These are phyloP conservation scores for Candoia aspera DNA, from an alignment of 2,113 vertebrate genomes.

Conservation along the genomic window DNA sequence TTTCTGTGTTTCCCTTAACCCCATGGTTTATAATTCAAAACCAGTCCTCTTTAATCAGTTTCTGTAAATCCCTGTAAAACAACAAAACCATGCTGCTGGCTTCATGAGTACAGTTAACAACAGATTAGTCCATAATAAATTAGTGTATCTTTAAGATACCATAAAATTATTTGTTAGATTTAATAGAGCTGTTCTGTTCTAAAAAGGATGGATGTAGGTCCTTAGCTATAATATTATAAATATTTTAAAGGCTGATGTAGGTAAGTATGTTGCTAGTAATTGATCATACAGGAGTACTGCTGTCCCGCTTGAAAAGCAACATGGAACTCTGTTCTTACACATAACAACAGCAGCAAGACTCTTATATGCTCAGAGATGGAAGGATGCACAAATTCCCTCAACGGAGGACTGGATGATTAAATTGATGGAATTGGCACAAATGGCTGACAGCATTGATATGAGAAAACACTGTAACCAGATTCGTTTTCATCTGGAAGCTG, in stretches of 20 bases:
- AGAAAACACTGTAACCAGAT: no score
- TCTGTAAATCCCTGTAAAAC: background rate
- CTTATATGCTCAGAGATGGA: no score
- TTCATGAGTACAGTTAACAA: background rate
- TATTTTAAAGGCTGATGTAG: background rate
- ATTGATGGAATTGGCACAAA: no score
- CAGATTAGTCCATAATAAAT: background rate
- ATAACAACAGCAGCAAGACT: no score
- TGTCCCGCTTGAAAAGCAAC: no score
- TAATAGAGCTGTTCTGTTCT: background rate
- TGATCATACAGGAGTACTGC: background rate
- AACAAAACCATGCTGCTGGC: background rate
- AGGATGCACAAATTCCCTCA: no score
- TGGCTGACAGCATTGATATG: no score
- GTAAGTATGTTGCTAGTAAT: background rate
- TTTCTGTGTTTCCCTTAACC: background rate
- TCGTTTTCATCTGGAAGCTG: no score
- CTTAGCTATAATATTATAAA: background rate
- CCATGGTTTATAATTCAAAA: background rate
- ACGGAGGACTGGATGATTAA: no score
- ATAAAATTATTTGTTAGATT: background rate
- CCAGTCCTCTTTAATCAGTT: background rate
- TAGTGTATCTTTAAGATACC: background rate
- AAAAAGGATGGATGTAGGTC: background rate
- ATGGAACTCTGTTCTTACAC: no score